phyloP scores from a whole-genome alignment of 2,113 vertebrate species.

The Delphinapterus leucas region DNA sequence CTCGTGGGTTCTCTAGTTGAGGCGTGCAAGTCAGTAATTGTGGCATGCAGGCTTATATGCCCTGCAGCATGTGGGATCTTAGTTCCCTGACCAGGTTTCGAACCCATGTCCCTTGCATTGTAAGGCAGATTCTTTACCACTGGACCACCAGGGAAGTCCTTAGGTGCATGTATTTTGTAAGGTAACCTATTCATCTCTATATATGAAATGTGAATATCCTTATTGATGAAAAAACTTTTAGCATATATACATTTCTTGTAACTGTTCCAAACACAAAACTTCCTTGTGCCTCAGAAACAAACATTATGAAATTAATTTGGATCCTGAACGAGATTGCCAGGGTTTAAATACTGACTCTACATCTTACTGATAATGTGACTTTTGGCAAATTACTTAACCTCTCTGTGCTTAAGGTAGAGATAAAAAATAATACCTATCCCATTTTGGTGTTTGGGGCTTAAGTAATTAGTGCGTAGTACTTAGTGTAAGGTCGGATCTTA shows the following conservation, averaged over 20 bases:
- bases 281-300: background rate
- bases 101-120: too few relatives aligned
- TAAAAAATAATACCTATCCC: background rate
- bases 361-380: background rate
- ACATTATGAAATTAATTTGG: background rate
- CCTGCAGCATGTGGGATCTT: too few relatives aligned
- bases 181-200: background rate
- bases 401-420: background rate
- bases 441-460: conserved; percentile 18
- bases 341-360: background rate
- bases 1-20: too few relatives aligned
- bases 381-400: background rate
- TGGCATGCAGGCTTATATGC: too few relatives aligned
- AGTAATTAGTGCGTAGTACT: background rate
- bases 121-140: too few relatives aligned
- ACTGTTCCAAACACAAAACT: background rate
- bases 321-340: background rate
- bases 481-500: background rate
- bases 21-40: too few relatives aligned
- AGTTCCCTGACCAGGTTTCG: too few relatives aligned
- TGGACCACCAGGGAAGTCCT: too few relatives aligned
- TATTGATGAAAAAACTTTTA: background rate
- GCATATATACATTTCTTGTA: background rate
- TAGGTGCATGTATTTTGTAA: background rate
- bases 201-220: background rate